Base-by-base conservation (phyloP, 2,888 invertebrate species). In the Andrena minutula region DNA sequence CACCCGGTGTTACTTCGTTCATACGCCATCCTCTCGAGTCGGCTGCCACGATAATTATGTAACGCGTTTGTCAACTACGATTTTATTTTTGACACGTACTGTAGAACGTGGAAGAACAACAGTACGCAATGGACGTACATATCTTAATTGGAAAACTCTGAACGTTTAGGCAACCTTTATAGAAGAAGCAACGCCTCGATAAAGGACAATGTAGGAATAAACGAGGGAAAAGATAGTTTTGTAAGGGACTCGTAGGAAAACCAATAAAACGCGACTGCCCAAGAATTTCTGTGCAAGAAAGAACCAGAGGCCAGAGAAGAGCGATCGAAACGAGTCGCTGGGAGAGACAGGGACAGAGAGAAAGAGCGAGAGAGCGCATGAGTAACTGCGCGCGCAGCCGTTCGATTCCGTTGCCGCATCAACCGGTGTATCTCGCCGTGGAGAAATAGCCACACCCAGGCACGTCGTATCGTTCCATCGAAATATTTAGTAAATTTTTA, bases 361-460 rank as follows among this genome's bases (percentile, higher is more conserved):
- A 28, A 10, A 64, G 35, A 60, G 32, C 28, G 64, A 66, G 60
- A 68, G 35, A 26, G 58, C 51, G 26, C 6, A 23, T 49, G 26
- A 63, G 49, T 8, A 28, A 79, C 12, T 93, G 93, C 93, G 93
- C 92, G 93, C 93, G 93, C 93, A 93, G 73, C 82, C 91, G 93
- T 76, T 93, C 93, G 91, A 93, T 93, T 90, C 90, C 89, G 89
- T 85, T 90, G 91, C 89, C 91, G 92, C 92, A 90, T 90, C 88
- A 90, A 91, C 90, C 88, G 89, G 87, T 86, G 84, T 87, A 82
- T 87, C 83, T 79, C 75, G 83, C 83, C 85, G 81, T 66, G 73
- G 47, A 74, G 82, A 79, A 83, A 85, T 76, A 89, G 92, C 92
- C 93, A 93, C 92, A 92, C 92, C 93, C 93, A 90, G 82, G 23